phyloP scores from a whole-genome alignment of 2,113 vertebrate species.

The Tautogolabrus adspersus region DNA sequence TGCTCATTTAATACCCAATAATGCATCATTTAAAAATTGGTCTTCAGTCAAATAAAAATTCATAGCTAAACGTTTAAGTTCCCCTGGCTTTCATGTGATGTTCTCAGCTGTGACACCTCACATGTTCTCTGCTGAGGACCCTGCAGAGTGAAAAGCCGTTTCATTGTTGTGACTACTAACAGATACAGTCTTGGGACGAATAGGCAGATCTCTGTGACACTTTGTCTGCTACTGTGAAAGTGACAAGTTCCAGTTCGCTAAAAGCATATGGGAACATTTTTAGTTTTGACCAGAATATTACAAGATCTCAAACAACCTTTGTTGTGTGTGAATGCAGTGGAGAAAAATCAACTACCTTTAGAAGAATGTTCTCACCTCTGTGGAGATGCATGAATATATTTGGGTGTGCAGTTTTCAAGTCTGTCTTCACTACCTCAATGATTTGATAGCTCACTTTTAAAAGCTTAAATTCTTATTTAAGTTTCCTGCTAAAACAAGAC shows the following conservation, averaged over 20 bases:
- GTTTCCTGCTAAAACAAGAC: slow-evolving; percentile 10
- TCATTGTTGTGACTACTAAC: slow-evolving; percentile 56
- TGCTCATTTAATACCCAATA: slow-evolving; percentile 17
- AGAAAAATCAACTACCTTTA: neutral
- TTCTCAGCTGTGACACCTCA: slow-evolving; percentile 44
- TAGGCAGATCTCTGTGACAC: slow-evolving; percentile 46
- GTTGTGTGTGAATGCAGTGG: slow-evolving; percentile 10
- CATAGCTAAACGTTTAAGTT: neutral
- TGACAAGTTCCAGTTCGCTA: slow-evolving; percentile 9
- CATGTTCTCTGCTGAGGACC: slow-evolving; percentile 11
- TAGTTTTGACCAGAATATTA: too few species aligned
- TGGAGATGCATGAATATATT: slow-evolving; percentile 1
- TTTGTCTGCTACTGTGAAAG: slow-evolving; percentile 21
- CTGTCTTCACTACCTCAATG: neutral
- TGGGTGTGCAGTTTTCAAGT: neutral
- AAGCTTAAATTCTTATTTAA: slow-evolving; percentile 22
- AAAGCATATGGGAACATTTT: neutral
- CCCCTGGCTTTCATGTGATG: slow-evolving; percentile 4
- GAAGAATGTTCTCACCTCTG: neutral
- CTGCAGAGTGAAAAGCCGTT: slow-evolving; percentile 36
- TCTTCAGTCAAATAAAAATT: neutral
- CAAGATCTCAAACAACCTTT: neutral
- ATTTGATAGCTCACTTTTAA: slow-evolving; percentile 6
- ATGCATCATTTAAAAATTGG: slow-evolving; percentile 9
- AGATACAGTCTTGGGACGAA: slow-evolving; percentile 35